phyloP scores from a whole-genome alignment of 2,797 vertebrate genomes.

The Helicolenus hilgendorfi region DNA sequence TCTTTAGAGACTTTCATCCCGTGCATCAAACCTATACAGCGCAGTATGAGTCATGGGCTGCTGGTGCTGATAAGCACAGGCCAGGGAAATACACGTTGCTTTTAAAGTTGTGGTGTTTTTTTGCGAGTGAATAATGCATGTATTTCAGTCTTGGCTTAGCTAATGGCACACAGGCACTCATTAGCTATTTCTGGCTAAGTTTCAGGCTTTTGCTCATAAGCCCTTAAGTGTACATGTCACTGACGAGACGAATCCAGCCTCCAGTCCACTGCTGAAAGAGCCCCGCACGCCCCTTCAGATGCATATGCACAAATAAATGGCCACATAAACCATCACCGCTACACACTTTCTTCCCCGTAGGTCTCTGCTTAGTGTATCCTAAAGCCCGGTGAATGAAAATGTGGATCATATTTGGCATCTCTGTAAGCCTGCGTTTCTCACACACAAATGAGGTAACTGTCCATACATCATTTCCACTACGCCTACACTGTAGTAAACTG shows the following conservation, averaged over 20 bases:
- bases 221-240: conserved; percentile 80
- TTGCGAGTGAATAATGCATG: conserved; percentile 81
- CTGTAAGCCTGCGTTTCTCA: conserved; percentile 32
- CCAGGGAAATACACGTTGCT: conserved; percentile 13
- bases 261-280: conserved; percentile 19
- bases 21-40: conserved; percentile 15
- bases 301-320: neutral
- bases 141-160: conserved; percentile 71
- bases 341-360: neutral
- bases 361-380: conserved; percentile 27
- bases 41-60: conserved; percentile 26
- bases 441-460: conserved; percentile 60
- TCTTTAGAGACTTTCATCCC: conserved; percentile 44
- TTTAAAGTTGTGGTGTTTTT: conserved; percentile 66
- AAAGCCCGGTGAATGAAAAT: conserved; percentile 41
- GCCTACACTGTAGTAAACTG: conserved; percentile 55
- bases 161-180: conserved; percentile 79
- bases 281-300: neutral
- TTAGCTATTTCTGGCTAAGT: conserved; percentile 78
- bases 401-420: conserved; percentile 45
- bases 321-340: neutral
- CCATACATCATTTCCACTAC: conserved; percentile 35
- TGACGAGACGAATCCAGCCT: conserved; percentile 67
- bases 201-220: conserved; percentile 72
- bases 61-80: conserved; percentile 25